Conservation (phyloP, 2,797 vertebrate species). For the Diglossa cyanea region DNA sequence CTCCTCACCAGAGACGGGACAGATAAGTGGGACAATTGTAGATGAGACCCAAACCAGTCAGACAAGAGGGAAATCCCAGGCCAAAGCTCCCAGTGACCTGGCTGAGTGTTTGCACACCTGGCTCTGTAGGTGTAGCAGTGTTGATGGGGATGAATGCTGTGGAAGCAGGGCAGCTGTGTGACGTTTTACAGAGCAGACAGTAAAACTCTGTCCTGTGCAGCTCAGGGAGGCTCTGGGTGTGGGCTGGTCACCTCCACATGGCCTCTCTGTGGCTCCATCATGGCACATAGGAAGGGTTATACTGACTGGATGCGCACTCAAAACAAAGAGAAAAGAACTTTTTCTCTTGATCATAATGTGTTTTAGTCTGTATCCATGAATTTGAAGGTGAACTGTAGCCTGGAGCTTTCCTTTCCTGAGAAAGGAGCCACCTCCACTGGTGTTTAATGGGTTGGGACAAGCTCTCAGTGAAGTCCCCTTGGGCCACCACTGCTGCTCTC, state of each 20-base stretch:
- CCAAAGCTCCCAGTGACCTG: neutral
- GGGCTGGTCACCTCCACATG: neutral
- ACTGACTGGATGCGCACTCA: neutral
- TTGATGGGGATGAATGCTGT: neutral
- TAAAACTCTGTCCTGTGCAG: neutral
- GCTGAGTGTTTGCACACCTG: neutral
- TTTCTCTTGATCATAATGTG: neutral
- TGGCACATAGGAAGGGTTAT: neutral
- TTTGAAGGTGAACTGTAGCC: slow-evolving; percentile 49
- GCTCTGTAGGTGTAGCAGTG: neutral
- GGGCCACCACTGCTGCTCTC: slow-evolving; percentile 7
- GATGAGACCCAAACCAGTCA: neutral
- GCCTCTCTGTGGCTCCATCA: neutral
- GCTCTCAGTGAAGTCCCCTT: neutral
- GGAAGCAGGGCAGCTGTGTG: neutral
- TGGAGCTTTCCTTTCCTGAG: slow-evolving; percentile 5
- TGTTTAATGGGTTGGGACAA: slow-evolving; percentile 55
- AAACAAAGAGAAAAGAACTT: neutral
- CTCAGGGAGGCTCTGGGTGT: neutral
- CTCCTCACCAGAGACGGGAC: neutral
- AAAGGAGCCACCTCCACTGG: slow-evolving; percentile 4
- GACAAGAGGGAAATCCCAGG: neutral
- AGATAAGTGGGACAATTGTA: neutral
- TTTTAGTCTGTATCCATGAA: neutral
- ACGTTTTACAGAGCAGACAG: neutral